phyloP scores from a whole-genome alignment of 2,888 invertebrate genomes.

The Meloe dianella region DNA sequence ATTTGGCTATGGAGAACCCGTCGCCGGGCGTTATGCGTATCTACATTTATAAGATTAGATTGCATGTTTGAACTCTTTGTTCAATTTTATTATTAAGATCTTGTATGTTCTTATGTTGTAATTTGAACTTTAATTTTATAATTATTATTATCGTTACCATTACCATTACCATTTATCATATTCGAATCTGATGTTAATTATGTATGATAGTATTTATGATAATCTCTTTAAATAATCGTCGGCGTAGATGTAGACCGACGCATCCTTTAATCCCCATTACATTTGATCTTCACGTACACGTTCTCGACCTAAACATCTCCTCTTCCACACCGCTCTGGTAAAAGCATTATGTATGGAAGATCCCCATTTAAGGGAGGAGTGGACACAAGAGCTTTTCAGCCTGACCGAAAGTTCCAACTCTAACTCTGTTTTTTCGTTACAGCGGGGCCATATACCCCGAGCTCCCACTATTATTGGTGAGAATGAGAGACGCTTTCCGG shows the following conservation, averaged over 20 bases:
- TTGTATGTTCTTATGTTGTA: no score
- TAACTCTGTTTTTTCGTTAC: constrained; percentile 20
- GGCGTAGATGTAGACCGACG: neutral
- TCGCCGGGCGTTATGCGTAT: neutral
- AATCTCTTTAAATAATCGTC: no score
- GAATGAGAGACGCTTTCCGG: constrained; percentile 21
- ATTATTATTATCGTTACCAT: no score
- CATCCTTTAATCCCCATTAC: neutral
- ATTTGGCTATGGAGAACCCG: neutral
- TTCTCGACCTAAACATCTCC: neutral
- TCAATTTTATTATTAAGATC: no score
- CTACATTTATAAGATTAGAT: neutral
- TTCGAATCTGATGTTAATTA: neutral
- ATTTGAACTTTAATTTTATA: no score
- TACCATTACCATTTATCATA: no score
- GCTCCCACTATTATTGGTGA: constrained; percentile 39
- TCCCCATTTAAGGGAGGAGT: constrained; percentile 31
- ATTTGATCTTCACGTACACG: neutral
- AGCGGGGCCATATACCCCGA: constrained; percentile 39
- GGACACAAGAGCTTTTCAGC: constrained; percentile 25
- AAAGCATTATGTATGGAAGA: constrained; percentile 25
- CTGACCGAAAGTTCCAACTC: constrained; percentile 11
- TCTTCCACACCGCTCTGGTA: constrained; percentile 22
- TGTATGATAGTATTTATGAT: neutral
- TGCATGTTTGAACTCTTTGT: no score